Conservation (phyloP, 1,140 invertebrate genomes). For the Zophobas atratus region DNA sequence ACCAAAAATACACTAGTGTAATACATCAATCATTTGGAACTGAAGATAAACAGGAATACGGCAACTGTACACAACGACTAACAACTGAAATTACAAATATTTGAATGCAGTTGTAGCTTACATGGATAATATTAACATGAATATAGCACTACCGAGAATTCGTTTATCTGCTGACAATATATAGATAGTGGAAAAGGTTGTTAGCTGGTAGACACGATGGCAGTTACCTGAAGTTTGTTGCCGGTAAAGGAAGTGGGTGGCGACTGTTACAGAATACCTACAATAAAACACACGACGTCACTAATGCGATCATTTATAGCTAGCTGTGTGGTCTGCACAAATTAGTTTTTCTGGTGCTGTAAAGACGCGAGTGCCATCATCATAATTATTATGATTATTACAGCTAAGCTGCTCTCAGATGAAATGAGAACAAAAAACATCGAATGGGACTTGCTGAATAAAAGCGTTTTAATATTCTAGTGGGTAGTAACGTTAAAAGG, state of each 20-base stretch:
- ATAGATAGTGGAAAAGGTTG: slow-evolving; percentile 24
- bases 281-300: slow-evolving; percentile 55
- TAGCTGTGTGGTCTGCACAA: slow-evolving; percentile 18
- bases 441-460: slow-evolving; percentile 2
- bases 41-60: neutral
- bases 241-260: slow-evolving; percentile 31
- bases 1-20: slow-evolving; percentile 51
- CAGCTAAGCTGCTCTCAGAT: slow-evolving; percentile 17
- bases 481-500: too few species aligned
- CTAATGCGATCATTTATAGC: slow-evolving; percentile 44
- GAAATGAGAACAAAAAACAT: slow-evolving; percentile 13
- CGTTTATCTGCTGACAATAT: slow-evolving; percentile 8
- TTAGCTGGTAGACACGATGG: slow-evolving; percentile 53
- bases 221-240: slow-evolving; percentile 54
- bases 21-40: neutral
- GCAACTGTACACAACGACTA: slow-evolving; percentile 7
- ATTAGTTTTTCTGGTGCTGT: slow-evolving; percentile 26
- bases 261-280: slow-evolving; percentile 54
- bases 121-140: neutral
- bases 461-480: neutral
- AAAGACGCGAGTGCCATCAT: slow-evolving; percentile 16
- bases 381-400: slow-evolving; percentile 9
- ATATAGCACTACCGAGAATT: neutral
- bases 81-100: neutral
- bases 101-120: slow-evolving; percentile 4